Base-by-base conservation (phyloP, 2,888 invertebrate genomes). In the Biston betularia region DNA sequence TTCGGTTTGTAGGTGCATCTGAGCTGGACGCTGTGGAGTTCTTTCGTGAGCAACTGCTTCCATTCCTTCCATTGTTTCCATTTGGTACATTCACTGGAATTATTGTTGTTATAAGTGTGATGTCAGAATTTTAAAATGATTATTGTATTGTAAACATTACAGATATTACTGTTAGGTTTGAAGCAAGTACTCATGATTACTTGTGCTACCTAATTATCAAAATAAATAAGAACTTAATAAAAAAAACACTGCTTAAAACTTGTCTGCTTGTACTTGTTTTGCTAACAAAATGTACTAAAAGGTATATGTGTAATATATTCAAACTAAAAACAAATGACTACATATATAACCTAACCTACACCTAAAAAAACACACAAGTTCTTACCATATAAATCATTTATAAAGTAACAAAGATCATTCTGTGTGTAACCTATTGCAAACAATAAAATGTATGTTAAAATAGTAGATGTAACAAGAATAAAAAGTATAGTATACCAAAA, bases 11-110 rank as follows among this genome's bases (percentile, higher is more conserved):
- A 14, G 89, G 74, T 8, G 85, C 85, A 45, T 92, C 92, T 52
- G 89, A 84, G 65, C 76, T 90, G 6, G 92, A 92, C 5, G 93
- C 88, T 60, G 92, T 90, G 0, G 92, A 93, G 71, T 89, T 92
- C 71, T 93, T 92, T 14, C 91, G 82, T 8, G 93, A 93, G 62
- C 89, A 86, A 73, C 82, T 83, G 73, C 81, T 87, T 63, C 85
- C 85, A 74, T 79, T 89, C 56, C 90, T 85, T 3, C 84, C 78
- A 77, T 71, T 86, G 60, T 76, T 84, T 56, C 77, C 81, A 58
- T 76, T 85, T 42, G 88, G 79, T 69, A 88, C 72, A 15, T 81
- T 90, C 71, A 91, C 93, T 92, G 75, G 46, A 84, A 84, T 59
- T 52, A 14, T 49, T 6, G 33, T 44, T 44, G 11, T 44, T 44